phyloP scores from a whole-genome alignment of 2,113 vertebrate genomes.

The Proteles cristata region DNA sequence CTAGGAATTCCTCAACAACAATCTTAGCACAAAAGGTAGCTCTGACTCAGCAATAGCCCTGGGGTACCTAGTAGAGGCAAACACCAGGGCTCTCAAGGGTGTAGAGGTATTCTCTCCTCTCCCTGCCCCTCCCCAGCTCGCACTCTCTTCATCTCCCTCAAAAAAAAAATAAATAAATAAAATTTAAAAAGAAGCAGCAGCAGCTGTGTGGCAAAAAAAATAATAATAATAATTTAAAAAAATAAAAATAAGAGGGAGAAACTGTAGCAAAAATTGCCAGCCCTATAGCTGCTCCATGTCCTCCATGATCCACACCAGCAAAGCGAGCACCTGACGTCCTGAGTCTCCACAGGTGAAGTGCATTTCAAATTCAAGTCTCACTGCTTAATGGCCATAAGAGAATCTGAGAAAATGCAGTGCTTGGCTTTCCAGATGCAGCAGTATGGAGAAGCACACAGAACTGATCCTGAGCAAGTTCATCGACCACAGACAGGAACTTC shows the following conservation, averaged over 20 bases:
- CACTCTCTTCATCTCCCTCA: no score
- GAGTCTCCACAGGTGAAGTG: background rate
- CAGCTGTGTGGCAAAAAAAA: background rate
- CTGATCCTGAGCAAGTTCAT: background rate
- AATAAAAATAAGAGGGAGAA: background rate
- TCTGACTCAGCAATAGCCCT: background rate
- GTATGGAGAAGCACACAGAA: background rate
- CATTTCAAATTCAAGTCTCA: background rate
- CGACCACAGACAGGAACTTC: background rate
- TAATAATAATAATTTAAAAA: no score
- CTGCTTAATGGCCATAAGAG: background rate
- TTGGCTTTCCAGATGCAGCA: background rate
- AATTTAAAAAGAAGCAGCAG: no score
- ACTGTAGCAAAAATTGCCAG: background rate
- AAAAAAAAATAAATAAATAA: no score
- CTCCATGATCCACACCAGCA: background rate
- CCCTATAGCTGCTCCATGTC: background rate
- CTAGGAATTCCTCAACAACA: background rate
- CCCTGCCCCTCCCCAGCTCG: no score
- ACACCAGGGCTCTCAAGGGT: background rate
- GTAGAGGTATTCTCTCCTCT: background rate
- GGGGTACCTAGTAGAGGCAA: background rate
- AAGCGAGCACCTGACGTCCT: background rate
- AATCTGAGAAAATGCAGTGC: background rate
- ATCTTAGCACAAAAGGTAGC: background rate